Evolutionary conservation across 1,140 invertebrate genomes (phyloP).

Genomic region (Octopus bimaculoides): DNA sequence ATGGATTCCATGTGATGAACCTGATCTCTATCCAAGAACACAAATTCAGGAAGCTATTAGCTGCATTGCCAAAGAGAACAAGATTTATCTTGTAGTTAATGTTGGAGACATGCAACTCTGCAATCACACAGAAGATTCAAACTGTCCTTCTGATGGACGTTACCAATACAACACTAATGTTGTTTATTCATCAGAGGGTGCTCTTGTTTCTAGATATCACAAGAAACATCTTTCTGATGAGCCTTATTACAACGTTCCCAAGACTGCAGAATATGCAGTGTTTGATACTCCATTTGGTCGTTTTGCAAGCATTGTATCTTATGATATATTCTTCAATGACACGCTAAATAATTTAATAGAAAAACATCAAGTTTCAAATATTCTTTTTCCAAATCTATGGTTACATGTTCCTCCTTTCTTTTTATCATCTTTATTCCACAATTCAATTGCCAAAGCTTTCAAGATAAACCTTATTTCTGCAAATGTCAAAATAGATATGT

Average conservation of each 20-base stretch:
- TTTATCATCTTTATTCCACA: neutral
- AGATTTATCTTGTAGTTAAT: slow-evolving; percentile 71
- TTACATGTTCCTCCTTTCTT: neutral
- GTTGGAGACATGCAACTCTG: slow-evolving; percentile 66
- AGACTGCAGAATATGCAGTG: slow-evolving; percentile 22
- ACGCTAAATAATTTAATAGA: neutral
- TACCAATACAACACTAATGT: slow-evolving; percentile 75
- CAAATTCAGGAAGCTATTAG: slow-evolving; percentile 45
- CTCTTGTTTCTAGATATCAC: slow-evolving; percentile 66
- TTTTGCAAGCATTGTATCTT: slow-evolving; percentile 75
- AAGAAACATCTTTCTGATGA: slow-evolving; percentile 63
- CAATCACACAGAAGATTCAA: slow-evolving; percentile 47
- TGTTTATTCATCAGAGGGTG: slow-evolving; percentile 67
- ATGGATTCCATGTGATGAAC: slow-evolving; percentile 28
- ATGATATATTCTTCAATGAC: slow-evolving; percentile 60
- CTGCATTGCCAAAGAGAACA: slow-evolving; percentile 59
- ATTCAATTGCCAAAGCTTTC: neutral
- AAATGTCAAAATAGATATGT: neutral
- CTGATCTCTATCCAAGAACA: neutral
- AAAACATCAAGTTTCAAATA: neutral
- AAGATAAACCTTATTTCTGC: neutral
- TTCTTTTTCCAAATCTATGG: neutral
- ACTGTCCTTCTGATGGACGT: slow-evolving; percentile 56
- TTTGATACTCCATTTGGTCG: slow-evolving; percentile 72
- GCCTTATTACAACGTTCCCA: slow-evolving; percentile 61